A percentile compares a stretch with the other conserved stretches of the same genome.
These are phyloP conservation scores for Istiophorus platypterus DNA, from an alignment of 2,113 vertebrate species.

Conservation along the genomic window DNA sequence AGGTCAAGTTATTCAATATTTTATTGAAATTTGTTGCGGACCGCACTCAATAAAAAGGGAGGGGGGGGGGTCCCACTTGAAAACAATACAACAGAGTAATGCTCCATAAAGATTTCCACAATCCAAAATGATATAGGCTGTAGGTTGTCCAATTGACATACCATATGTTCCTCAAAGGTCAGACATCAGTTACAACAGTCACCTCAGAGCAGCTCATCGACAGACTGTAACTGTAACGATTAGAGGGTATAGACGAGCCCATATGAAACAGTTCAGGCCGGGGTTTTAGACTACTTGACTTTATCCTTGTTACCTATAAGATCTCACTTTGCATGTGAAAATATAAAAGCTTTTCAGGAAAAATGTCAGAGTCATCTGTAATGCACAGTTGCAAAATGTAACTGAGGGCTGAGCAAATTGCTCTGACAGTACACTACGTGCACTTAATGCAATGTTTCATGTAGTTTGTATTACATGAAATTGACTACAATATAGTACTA, in stretches of 20 bases:
- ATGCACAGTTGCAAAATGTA: neutral
- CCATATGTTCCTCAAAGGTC: constrained; percentile 18
- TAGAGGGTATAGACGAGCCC: too few species aligned
- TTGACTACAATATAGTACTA: neutral
- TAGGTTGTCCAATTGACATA: constrained; percentile 8
- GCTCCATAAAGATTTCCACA: too few species aligned
- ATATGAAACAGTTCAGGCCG: too few species aligned
- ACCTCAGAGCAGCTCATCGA: neutral
- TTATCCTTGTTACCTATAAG: neutral
- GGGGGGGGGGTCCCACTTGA: too few species aligned
- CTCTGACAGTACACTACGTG: neutral
- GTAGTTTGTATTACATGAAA: neutral
- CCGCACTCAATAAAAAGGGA: neutral
- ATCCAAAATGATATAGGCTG: too few species aligned
- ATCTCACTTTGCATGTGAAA: neutral
- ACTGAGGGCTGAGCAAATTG: neutral
- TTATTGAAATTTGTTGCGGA: neutral
- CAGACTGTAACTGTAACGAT: neutral
- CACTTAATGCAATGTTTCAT: too few species aligned
- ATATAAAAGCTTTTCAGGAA: neutral
- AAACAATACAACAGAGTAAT: too few species aligned
- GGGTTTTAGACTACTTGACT: neutral
- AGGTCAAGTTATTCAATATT: constrained; percentile 3
- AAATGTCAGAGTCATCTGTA: neutral
- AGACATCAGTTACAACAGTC: neutral